Evolutionary conservation across 2,888 invertebrate genomes (phyloP).

Genomic region (Dynastes grantii): DNA sequence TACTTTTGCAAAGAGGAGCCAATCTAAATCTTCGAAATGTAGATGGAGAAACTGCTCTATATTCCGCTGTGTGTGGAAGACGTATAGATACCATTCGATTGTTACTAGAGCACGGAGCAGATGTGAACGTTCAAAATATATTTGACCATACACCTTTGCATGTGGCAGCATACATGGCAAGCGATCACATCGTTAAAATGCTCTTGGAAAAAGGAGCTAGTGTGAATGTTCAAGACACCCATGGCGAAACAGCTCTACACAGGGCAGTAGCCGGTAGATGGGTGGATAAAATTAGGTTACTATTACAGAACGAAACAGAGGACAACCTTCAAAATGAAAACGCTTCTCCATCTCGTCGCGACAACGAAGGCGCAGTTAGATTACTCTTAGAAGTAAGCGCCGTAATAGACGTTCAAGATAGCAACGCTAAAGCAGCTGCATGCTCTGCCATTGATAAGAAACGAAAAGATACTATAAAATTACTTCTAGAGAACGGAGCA

Average conservation of each 20-base stretch:
- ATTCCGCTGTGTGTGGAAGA: neutral
- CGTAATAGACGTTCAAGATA: neutral
- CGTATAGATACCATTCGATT: neutral
- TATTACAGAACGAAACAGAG: neutral
- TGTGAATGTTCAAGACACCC: neutral
- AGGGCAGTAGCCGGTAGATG: neutral
- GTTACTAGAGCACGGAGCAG: conserved; percentile 8
- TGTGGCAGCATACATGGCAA: neutral
- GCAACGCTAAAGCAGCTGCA: neutral
- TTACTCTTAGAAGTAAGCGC: neutral
- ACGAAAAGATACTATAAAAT: neutral
- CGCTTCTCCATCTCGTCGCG: neutral
- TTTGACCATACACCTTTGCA: neutral
- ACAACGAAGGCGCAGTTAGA: neutral
- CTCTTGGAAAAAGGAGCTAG: neutral
- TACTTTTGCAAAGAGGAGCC: neutral
- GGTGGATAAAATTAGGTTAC: neutral
- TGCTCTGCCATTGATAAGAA: neutral
- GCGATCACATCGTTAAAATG: neutral
- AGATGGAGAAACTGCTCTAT: neutral
- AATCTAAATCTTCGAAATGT: neutral
- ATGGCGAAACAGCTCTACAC: neutral
- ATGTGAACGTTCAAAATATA: neutral
- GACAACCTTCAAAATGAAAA: neutral
- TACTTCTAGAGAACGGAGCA: neutral